phyloP scores from a whole-genome alignment of 2,888 invertebrate species.

The Xylota sylvarum region DNA sequence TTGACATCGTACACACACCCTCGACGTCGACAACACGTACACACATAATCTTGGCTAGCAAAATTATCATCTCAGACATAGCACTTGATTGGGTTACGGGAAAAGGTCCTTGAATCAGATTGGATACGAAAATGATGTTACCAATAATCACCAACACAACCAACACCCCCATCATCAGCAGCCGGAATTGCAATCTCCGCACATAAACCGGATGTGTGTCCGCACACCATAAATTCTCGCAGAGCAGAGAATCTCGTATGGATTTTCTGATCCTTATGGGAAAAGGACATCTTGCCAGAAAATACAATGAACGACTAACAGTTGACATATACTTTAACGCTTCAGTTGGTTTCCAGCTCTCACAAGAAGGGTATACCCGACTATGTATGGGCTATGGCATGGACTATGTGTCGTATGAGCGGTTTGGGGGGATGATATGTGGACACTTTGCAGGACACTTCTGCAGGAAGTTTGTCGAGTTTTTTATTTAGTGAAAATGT shows the following conservation, averaged over 20 bases:
- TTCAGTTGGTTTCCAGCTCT: slow-evolving; percentile 82
- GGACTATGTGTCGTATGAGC: slow-evolving; percentile 11
- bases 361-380: slow-evolving; percentile 22
- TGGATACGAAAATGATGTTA: slow-evolving; percentile 76
- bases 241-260: slow-evolving; percentile 61
- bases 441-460: slow-evolving; percentile 52
- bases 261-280: slow-evolving; percentile 76
- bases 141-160: slow-evolving; percentile 67
- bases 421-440: slow-evolving; percentile 1
- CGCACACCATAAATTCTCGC: slow-evolving; percentile 69
- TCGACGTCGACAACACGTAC: neutral
- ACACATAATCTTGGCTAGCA: slow-evolving; percentile 5
- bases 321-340: slow-evolving; percentile 85
- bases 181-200: slow-evolving; percentile 61
- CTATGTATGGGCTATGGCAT: too few relatives aligned
- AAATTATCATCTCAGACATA: slow-evolving; percentile 64
- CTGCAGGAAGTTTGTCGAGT: slow-evolving; percentile 62
- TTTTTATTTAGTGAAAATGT: slow-evolving; percentile 70
- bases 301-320: slow-evolving; percentile 79
- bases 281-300: slow-evolving; percentile 77
- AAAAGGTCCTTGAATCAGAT: slow-evolving; percentile 74
- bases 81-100: slow-evolving; percentile 73
- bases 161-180: slow-evolving; percentile 21
- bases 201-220: slow-evolving; percentile 67
- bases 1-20: slow-evolving; percentile 28